Evolutionary conservation across 1,140 invertebrate genomes (phyloP).

Genomic region (Globodera ellingtonae): DNA sequence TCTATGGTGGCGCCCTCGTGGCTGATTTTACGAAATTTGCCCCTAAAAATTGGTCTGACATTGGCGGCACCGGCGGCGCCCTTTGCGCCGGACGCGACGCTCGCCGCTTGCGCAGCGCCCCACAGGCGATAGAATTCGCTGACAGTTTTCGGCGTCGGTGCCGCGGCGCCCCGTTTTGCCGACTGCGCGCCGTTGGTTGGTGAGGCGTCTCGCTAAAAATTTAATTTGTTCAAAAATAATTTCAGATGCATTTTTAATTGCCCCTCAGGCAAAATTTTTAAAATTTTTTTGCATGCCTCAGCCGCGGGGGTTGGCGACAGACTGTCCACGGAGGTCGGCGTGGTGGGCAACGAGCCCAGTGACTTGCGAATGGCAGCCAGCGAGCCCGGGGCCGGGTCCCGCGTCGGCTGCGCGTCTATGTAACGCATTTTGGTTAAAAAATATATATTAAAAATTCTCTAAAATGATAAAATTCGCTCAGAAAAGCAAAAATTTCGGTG

Average conservation of each 20-base stretch:
- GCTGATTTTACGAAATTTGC: neutral
- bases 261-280: too few relatives aligned
- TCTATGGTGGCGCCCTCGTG: neutral
- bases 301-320: neutral
- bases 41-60: too few relatives aligned
- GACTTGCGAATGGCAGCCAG: constrained; percentile 24
- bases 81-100: too few relatives aligned
- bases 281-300: too few relatives aligned
- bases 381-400: neutral
- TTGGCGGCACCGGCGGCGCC: too few relatives aligned
- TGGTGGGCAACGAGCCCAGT: constrained; percentile 9
- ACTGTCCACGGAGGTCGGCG: neutral
- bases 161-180: neutral
- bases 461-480: too few relatives aligned
- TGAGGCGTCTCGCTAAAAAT: neutral
- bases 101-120: constrained; percentile 21
- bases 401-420: neutral
- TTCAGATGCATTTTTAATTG: too few relatives aligned
- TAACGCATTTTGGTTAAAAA: neutral
- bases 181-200: neutral
- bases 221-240: too few relatives aligned
- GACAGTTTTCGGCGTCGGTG: constrained; percentile 23
- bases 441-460: too few relatives aligned
- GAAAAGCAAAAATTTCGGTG: too few relatives aligned
- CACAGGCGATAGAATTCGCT: constrained; percentile 27